These are phyloP conservation scores for Palythoa grandiflora DNA, from an alignment of 92 coral and sea anemone genomes.

Conservation along the genomic window DNA sequence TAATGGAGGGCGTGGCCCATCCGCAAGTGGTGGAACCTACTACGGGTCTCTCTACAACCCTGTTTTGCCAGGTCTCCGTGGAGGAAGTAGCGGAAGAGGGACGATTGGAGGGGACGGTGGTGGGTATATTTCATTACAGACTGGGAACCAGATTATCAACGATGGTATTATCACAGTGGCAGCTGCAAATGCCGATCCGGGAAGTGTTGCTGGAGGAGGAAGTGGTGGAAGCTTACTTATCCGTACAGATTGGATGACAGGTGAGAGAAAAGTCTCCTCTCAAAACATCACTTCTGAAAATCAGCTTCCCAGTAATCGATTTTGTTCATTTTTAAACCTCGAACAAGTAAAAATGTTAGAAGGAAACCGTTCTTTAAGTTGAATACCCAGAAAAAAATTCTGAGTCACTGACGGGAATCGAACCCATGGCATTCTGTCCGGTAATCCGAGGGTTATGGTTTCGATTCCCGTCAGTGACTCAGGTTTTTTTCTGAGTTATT, in stretches of 20 bases:
- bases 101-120: slow-evolving; percentile 66
- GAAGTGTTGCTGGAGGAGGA: slow-evolving; percentile 79
- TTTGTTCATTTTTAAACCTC: too few relatives aligned
- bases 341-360: too few relatives aligned
- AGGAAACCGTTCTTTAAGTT: too few relatives aligned
- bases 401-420: too few relatives aligned
- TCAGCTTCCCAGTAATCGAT: too few relatives aligned
- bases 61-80: slow-evolving; percentile 58
- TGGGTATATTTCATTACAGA: slow-evolving; percentile 62
- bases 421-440: too few relatives aligned
- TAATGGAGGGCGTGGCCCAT: slow-evolving; percentile 67
- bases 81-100: slow-evolving; percentile 61
- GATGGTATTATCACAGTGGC: slow-evolving; percentile 73
- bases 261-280: slow-evolving; percentile 17
- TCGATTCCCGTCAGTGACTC: too few relatives aligned
- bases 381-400: too few relatives aligned
- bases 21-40: slow-evolving; percentile 57
- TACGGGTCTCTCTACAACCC: slow-evolving; percentile 74
- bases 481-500: too few relatives aligned
- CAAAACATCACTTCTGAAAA: too few relatives aligned
- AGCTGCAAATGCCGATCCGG: slow-evolving; percentile 60
- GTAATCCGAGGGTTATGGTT: too few relatives aligned
- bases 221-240: slow-evolving; percentile 77
- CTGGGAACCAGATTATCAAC: slow-evolving; percentile 60
- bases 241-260: slow-evolving; percentile 57